Conservation (phyloP, 2,797 vertebrate genomes). For the Eleutherodactylus coqui region DNA sequence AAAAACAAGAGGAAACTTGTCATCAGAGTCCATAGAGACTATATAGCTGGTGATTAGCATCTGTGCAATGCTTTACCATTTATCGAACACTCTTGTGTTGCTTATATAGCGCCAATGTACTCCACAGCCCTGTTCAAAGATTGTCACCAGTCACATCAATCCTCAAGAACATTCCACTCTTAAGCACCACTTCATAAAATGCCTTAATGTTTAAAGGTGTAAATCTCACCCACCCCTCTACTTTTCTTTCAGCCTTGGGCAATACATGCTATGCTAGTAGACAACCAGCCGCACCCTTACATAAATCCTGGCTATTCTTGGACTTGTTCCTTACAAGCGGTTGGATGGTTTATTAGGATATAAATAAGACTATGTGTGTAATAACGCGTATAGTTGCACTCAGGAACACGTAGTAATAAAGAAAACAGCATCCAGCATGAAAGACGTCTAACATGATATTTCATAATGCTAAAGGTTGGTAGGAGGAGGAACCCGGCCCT, state of each 20-base stretch:
- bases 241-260: constrained; percentile 19
- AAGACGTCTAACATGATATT: no score
- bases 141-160: background rate
- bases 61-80: background rate
- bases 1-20: constrained; percentile 35
- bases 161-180: background rate
- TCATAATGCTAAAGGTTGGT: no score
- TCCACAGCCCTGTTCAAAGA: background rate
- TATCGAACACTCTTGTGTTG: background rate
- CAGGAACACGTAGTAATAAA: background rate
- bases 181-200: background rate
- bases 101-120: background rate
- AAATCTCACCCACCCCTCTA: background rate
- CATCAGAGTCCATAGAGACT: background rate
- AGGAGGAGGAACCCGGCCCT: no score
- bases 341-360: background rate
- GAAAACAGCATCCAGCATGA: background rate
- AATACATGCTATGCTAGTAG: background rate
- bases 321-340: background rate
- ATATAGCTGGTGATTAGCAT: background rate
- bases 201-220: background rate
- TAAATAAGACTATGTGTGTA: background rate
- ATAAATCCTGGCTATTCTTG: background rate
- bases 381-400: background rate
- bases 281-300: background rate